Conservation (phyloP, 1,140 invertebrate genomes). For the Spodoptera frugiperda region DNA sequence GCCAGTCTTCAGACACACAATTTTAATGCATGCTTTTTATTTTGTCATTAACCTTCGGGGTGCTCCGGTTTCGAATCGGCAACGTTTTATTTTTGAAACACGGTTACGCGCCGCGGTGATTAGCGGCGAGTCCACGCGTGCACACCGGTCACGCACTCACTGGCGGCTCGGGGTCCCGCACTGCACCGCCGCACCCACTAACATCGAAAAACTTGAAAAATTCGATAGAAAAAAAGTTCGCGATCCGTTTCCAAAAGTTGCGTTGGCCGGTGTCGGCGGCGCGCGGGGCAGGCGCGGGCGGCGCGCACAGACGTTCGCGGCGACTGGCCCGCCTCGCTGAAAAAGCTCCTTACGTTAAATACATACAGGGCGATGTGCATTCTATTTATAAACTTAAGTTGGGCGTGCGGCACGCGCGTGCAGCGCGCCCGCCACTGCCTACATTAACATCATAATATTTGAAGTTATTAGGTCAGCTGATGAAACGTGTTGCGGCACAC, state of each 20-base stretch:
- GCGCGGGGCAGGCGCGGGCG: slow-evolving; percentile 65
- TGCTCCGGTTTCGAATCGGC: slow-evolving; percentile 83
- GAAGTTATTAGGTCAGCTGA: slow-evolving; percentile 76
- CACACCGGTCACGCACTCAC: slow-evolving; percentile 14
- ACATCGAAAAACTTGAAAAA: slow-evolving; percentile 46
- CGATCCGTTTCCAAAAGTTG: slow-evolving; percentile 57
- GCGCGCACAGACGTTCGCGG: slow-evolving; percentile 72
- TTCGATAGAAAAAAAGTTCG: slow-evolving; percentile 49
- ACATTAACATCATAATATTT: slow-evolving; percentile 79
- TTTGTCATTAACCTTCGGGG: slow-evolving; percentile 84
- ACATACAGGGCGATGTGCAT: slow-evolving; percentile 78
- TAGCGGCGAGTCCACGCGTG: slow-evolving; percentile 52
- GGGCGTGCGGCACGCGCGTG: slow-evolving; percentile 71
- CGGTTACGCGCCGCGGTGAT: slow-evolving; percentile 77
- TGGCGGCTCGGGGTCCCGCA: slow-evolving; percentile 50
- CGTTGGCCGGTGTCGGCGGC: slow-evolving; percentile 27
- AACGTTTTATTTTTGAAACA: slow-evolving; percentile 85
- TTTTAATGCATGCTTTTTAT: slow-evolving; percentile 83
- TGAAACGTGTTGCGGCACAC: slow-evolving; percentile 62
- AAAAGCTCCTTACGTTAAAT: slow-evolving; percentile 80
- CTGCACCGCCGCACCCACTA: slow-evolving; percentile 44
- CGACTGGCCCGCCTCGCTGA: slow-evolving; percentile 77
- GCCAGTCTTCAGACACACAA: slow-evolving; percentile 69
- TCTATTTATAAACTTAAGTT: slow-evolving; percentile 84
- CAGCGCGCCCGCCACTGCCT: slow-evolving; percentile 63